Evolutionary conservation across 2,113 vertebrate genomes (phyloP), one percentile per base, ranked within the genome.

Genomic region (Oreotrochilus melanogaster): DNA sequence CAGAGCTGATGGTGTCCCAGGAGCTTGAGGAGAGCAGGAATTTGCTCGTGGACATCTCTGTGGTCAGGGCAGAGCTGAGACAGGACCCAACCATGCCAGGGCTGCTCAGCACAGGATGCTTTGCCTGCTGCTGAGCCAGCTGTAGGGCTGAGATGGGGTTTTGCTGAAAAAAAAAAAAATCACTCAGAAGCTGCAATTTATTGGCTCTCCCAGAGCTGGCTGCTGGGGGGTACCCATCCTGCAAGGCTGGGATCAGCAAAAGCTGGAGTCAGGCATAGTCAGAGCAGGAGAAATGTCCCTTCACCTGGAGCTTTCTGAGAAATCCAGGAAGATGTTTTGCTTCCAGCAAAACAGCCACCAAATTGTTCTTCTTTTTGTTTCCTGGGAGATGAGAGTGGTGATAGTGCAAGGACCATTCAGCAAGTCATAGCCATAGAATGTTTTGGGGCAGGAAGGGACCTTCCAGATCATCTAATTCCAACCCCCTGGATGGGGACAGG

Each of bases 281-380:
- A 39, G 50, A 28, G 6, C 13, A 10, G 35, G 10, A 3, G 12
- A 39, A 33, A 53, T 43, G 56, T 3, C 28, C 31, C 23, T 61
- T 37, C 53, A 45, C 18, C 4, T 0, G 0, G 53, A 42, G 30
- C 10, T 66, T 43, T 39, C 54, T 4, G 27, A 71, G 66, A 13
- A 14, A 48, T 45, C 21, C 7, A n/a, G 9, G 53, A 24, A 37
- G 25, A 13, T 19, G 65, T 3, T 39, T 39, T 62, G 27, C 9
- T 43, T 19, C 24, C 53, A 79, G 14, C 37, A 7, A 42, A 35
- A 14, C 1, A 39, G 43, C 37, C 66, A 75, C n/a, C 47, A 70
- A 58, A n/a, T 3, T 23, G 9, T 18, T 61, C 47, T 65, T 66
- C 54, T 61, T 57, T 74, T 8, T 25, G 0, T 66, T 78, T 86